A percentile compares a stretch with the other conserved stretches of the same genome.
phyloP scores from a whole-genome alignment of 2,113 vertebrate genomes.

The Neomonachus schauinslandi region DNA sequence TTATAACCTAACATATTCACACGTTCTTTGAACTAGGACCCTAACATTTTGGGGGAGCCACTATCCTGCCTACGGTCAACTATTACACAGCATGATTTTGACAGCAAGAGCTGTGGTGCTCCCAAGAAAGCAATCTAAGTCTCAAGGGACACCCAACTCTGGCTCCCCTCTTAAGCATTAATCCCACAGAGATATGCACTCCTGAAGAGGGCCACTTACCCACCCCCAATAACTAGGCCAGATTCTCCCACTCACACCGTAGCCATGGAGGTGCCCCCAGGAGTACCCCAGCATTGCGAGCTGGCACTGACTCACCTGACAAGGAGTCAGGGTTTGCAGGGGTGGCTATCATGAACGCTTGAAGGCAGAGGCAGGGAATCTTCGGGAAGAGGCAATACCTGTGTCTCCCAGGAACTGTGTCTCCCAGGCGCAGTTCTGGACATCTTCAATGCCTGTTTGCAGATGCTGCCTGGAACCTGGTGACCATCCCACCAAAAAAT shows the following conservation, averaged over 20 bases:
- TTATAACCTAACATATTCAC: background rate
- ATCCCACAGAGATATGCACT: background rate
- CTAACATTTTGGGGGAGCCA: background rate
- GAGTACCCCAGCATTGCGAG: background rate
- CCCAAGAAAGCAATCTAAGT: background rate
- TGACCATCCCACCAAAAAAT: background rate
- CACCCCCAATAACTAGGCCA: background rate
- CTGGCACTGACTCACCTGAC: background rate
- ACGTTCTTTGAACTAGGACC: background rate
- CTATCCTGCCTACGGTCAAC: background rate
- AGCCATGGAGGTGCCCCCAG: background rate
- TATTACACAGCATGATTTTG: background rate
- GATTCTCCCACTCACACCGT: background rate
- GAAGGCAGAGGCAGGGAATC: background rate
- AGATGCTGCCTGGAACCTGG: background rate
- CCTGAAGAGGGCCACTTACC: background rate
- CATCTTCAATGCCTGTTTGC: background rate
- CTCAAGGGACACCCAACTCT: background rate
- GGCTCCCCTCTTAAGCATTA: background rate
- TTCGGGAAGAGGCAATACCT: background rate
- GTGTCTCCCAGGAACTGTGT: background rate
- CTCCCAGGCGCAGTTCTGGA: background rate
- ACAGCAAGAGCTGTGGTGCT: background rate
- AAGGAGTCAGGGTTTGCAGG: background rate
- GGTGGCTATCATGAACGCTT: background rate